These are phyloP conservation scores for Pseudachorutes palmiensis DNA, from an alignment of 1,140 invertebrate species.

Conservation along the genomic window DNA sequence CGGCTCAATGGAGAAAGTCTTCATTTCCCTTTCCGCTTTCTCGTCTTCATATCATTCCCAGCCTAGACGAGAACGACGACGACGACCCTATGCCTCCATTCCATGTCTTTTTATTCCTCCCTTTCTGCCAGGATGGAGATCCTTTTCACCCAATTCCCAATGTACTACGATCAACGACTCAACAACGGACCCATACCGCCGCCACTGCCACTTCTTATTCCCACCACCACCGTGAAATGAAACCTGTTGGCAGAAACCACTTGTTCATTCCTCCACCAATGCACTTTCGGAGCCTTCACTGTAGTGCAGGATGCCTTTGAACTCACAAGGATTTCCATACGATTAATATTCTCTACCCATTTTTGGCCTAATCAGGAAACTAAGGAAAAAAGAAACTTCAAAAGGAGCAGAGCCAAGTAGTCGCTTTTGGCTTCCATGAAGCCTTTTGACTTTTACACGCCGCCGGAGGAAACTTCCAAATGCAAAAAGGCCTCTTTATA, in stretches of 20 bases:
- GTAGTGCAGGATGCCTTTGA: neutral
- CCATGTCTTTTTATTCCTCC: neutral
- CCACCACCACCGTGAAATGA: neutral
- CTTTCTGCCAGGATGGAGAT: neutral
- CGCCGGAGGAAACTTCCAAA: too few species aligned
- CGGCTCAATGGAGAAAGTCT: conserved; percentile 13
- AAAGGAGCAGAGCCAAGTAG: too few species aligned
- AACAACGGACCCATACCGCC: neutral
- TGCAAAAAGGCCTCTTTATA: too few species aligned
- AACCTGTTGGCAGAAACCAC: conserved; percentile 6
- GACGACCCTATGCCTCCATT: too few species aligned
- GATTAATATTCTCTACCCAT: neutral
- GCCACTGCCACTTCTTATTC: neutral
- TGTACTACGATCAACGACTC: neutral
- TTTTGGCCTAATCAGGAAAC: neutral
- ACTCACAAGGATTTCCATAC: neutral
- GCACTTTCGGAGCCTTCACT: neutral
- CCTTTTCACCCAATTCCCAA: neutral
- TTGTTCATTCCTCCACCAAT: neutral
- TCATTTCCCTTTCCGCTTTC: conserved; percentile 10
- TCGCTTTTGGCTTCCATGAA: too few species aligned
- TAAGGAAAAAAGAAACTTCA: neutral
- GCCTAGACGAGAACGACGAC: neutral
- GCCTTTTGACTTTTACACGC: too few species aligned
- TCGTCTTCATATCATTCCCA: neutral